Percentiles rank a stretch among this genome's conserved stretches.
Evolutionary conservation across 2,888 invertebrate species (phyloP).

Genomic region (Heliconius ismenius): DNA sequence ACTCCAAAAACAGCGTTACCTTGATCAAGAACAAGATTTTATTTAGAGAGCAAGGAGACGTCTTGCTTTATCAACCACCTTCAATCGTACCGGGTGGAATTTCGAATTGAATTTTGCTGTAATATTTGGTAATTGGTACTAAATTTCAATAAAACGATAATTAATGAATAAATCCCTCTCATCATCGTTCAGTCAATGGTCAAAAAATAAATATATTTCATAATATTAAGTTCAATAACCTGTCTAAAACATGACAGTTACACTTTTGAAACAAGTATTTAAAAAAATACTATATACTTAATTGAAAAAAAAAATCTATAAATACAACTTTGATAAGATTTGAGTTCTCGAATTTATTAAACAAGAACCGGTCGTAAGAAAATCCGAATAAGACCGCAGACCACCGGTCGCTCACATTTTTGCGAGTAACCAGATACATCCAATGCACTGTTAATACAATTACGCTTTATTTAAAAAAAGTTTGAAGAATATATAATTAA

Average conservation of each 20-base stretch:
- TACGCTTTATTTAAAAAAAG: conserved; percentile 29
- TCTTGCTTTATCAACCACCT: neutral
- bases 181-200: neutral
- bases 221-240: neutral
- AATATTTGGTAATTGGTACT: too few relatives aligned
- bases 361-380: conserved; percentile 58
- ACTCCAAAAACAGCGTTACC: conserved; percentile 50
- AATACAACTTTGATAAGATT: neutral
- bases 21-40: conserved; percentile 51
- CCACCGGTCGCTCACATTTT: conserved; percentile 59
- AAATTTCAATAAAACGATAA: too few relatives aligned
- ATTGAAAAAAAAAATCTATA: neutral
- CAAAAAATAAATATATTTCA: neutral
- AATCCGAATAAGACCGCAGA: conserved; percentile 56
- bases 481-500: neutral
- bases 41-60: conserved; percentile 7
- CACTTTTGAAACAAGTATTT: neutral
- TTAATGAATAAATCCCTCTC: neutral
- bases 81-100: neutral
- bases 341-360: neutral
- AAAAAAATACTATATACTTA: neutral
- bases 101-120: neutral
- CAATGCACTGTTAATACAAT: conserved; percentile 43
- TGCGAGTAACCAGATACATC: conserved; percentile 67
- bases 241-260: neutral